Evolutionary conservation across 2,113 vertebrate genomes (phyloP).

Genomic region (Eurypyga helias): DNA sequence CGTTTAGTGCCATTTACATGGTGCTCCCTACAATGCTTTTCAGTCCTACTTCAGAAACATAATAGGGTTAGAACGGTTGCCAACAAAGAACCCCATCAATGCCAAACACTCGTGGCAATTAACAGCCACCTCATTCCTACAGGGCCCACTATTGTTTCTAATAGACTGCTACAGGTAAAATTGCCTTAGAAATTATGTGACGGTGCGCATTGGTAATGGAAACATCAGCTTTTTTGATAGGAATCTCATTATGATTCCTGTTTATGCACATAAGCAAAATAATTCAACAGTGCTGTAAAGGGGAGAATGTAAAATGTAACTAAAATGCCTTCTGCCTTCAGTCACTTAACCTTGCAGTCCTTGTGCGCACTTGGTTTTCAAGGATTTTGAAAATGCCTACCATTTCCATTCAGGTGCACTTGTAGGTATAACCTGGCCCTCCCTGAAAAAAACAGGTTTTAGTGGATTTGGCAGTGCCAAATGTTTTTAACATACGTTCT

Average conservation of each 20-base stretch:
- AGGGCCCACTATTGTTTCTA: constrained; percentile 17
- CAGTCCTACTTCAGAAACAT: constrained; percentile 38
- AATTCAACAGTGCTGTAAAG: not conserved
- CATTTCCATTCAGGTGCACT: not conserved
- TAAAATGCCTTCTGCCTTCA: not conserved
- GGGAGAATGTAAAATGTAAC: not conserved
- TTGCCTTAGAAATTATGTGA: not conserved
- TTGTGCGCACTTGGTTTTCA: not conserved
- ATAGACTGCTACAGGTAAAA: constrained; percentile 15
- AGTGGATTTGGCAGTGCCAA: not conserved
- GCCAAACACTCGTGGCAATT: constrained; percentile 10
- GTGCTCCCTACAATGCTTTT: constrained; percentile 47
- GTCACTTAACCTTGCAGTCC: not conserved
- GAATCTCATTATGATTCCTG: not conserved
- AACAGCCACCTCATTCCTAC: not conserved
- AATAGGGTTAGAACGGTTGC: constrained; percentile 59
- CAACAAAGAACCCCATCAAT: constrained; percentile 19
- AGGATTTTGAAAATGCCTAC: not conserved
- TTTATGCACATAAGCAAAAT: not conserved
- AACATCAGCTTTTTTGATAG: not conserved
- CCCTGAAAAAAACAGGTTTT: not conserved
- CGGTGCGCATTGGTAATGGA: not conserved
- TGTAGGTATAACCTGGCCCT: not conserved
- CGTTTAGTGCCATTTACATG: constrained; percentile 21
- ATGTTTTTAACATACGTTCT: not conserved